Evolutionary conservation across 2,113 vertebrate genomes (phyloP), one percentile per base, ranked within the genome.

Genomic region (Gymnarchus niloticus): DNA sequence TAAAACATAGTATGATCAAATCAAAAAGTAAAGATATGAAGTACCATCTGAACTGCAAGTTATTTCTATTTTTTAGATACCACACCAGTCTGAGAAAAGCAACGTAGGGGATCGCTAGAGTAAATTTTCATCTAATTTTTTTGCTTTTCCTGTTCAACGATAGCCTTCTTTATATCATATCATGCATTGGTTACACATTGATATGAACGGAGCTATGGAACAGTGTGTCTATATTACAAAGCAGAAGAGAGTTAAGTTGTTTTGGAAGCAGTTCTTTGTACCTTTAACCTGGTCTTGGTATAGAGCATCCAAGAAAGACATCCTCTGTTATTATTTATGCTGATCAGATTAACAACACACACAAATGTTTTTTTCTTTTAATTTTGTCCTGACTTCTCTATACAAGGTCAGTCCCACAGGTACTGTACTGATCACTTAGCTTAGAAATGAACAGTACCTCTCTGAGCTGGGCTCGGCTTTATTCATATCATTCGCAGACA

Each of bases 391-490:
- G n/a, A n/a, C n/a, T n/a, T n/a, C n/a, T n/a, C n/a, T n/a, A n/a
- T n/a, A n/a, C n/a, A n/a, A n/a, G 14, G 14, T 73, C 41, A 21
- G 65, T 41, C 28, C 33, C 12, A 73, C 4, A 0, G 65, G 14
- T 37, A 33, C 14, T 73, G 33, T 28, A 65, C 14, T 12, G 9
- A 17, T 17, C 19, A 73, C 65, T 73, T 41, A 33, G 5, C 17
- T 73, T 41, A 69, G 3, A 19, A 78, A 78, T 1, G 17, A 7
- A 78, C 0, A 7, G 49, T 91, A 96, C 96, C 96, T 96, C 93
- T 96, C 96, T 0, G 94, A 95, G n/a, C 3, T 56, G 2, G 89
- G 93, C 85, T 97, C 94, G 0, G 95, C 96, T 90, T 90, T 90
- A 88, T 96, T 97, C 90, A 93, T 91, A 83, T 97, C 95, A 54